Evolutionary conservation across 2,888 invertebrate genomes (phyloP), one percentile per base, ranked within the genome.

Genomic region (Tricholauxania praeusta): DNA sequence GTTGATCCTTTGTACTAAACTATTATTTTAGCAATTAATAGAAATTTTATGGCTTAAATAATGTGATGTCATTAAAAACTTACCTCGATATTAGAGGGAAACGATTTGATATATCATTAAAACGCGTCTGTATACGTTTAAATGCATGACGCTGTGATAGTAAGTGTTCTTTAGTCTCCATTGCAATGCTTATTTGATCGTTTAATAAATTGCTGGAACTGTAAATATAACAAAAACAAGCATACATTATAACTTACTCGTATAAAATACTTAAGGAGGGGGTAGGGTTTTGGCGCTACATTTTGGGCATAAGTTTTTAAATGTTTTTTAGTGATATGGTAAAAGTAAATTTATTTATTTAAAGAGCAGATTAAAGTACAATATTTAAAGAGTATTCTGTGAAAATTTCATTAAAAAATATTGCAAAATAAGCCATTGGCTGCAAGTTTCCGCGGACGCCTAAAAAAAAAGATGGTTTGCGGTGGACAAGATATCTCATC

Each of bases 111-210:
- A 99, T 92, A 83, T 97, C 94, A 83, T 97, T 97, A 86, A 99
- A 93, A 80, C 96, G 92, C 12, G 96, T 97, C 88, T 97, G 96
- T 82, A 99, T 92, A 59, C 94, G 91, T 84, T 96, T 96, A 84
- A 99, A 94, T 14, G 95, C 92, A 77, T 94, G 94, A 69, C 97
- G 91, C 87, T 99, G 99, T 15, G 92, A 92, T 55, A 94, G 90
- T 79, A 99, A 90, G 87, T 97, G 96, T 78, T 99, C 99, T 81
- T 97, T 93, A 5, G 99, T 97, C 84, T 98, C 96, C 90, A 99
- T 94, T 70, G 99, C 99, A 86, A 99, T 97, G 83, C 94, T 94
- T 79, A 99, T 98, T 89, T 99, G 99, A 83, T 99, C 98, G 84
- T 98, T 98, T 17, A 99, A 91, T 84, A 99, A 88, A 77, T 95